Conservation (phyloP, 1,140 invertebrate genomes). For the Periplaneta americana region DNA sequence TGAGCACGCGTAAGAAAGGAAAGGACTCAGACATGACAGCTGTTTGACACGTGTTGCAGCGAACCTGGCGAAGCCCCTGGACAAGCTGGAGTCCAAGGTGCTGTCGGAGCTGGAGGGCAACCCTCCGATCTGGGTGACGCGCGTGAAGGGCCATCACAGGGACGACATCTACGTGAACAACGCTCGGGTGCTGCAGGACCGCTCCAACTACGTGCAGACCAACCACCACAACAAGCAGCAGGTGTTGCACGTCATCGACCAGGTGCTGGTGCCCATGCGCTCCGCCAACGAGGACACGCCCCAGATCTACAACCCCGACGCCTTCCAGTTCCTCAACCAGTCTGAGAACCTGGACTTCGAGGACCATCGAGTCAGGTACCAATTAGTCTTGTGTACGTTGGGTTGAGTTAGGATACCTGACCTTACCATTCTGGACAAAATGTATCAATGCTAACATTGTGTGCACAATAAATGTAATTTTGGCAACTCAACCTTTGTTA, state of each 20-base stretch:
- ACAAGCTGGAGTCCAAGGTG: constrained; percentile 56
- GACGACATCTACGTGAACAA: constrained; percentile 78
- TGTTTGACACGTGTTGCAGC: too few relatives aligned
- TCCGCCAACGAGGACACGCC: constrained; percentile 46
- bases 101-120: constrained; percentile 71
- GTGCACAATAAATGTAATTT: too few relatives aligned
- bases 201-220: constrained; percentile 57
- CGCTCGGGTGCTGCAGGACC: constrained; percentile 59
- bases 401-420: too few relatives aligned
- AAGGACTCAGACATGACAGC: too few relatives aligned
- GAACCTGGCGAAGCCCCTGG: constrained; percentile 59
- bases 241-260: constrained; percentile 77
- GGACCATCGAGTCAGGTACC: constrained; percentile 52
- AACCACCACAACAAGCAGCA: constrained; percentile 56
- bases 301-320: constrained; percentile 68
- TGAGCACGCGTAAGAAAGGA: too few relatives aligned
- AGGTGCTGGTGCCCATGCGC: constrained; percentile 68
- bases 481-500: too few relatives aligned
- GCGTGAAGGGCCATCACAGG: constrained; percentile 45
- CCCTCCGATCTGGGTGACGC: constrained; percentile 73
- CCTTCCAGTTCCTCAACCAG: constrained; percentile 66
- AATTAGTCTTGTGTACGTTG: too few relatives aligned
- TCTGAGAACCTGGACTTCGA: constrained; percentile 68
- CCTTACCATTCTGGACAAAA: too few relatives aligned
- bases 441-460: too few relatives aligned